phyloP scores from a whole-genome alignment of 2,113 vertebrate genomes.

The Nannobrachium achirus region DNA sequence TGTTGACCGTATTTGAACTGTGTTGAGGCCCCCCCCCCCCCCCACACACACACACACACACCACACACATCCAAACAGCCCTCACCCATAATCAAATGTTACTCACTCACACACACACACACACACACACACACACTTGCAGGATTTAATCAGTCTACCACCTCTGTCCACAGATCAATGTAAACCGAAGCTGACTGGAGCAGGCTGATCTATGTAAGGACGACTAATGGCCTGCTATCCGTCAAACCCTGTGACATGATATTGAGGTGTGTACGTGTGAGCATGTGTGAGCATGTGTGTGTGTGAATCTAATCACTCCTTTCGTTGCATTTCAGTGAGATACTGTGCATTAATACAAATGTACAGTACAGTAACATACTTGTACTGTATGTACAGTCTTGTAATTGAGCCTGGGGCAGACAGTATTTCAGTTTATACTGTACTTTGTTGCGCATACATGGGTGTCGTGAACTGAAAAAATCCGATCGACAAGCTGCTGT shows the following conservation, averaged over 20 bases:
- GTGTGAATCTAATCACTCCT: background rate
- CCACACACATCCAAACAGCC: no score
- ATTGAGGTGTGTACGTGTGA: conserved; percentile 9
- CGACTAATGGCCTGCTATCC: conserved; percentile 37
- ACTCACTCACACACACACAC: conserved; percentile 9
- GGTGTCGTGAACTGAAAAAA: no score
- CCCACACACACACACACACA: conserved; percentile 7
- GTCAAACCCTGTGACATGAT: conserved; percentile 13
- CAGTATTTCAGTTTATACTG: no score
- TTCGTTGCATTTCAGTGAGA: background rate
- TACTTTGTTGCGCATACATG: no score
- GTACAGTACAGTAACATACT: background rate
- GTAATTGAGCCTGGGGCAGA: no score
- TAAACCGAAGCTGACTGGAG: conserved; percentile 14
- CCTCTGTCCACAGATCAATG: conserved; percentile 30
- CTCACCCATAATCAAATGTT: no score
- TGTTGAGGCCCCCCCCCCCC: background rate
- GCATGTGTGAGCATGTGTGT: background rate
- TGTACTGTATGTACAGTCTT: no score
- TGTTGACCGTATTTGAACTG: conserved; percentile 1
- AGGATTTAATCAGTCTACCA: conserved; percentile 21
- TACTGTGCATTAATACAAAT: background rate
- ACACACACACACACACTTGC: background rate
- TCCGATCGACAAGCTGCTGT: no score
- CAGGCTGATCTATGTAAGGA: conserved; percentile 28